Base-by-base conservation (phyloP, 2,888 invertebrate species). In the Scrobipalpa costella region DNA sequence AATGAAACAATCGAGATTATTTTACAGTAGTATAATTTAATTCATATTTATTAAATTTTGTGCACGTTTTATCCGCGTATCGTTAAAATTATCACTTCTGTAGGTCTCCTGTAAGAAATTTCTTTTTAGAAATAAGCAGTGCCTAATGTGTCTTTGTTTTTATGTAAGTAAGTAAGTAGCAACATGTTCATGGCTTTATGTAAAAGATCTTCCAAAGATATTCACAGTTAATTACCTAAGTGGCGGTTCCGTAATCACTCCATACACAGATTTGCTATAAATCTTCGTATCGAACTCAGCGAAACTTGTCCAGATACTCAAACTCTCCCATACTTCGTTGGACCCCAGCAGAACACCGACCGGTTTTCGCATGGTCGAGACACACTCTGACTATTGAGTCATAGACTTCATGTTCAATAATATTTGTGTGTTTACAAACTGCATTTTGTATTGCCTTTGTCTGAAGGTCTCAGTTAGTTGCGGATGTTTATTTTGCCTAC, bases 361-460 rank as follows among this genome's bases (percentile, higher is more conserved):
- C n/a, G 52, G 52, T 34, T 7, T 15, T n/a, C 55, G 55, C 55
- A 55, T 55, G n/a, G 15, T 55, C 27, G 7, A 15, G 27, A 15
- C 5, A 5, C 27, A 34, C 11, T 52, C 50, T 52, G 27, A 52
- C 27, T 21, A 55, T 33, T 55, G 34, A 55, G 15, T 34, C 55
- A 55, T 7, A 27, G 15, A 1, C 27, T n/a, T 34, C n/a, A 34
- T 27, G 11, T 13, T 11, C 33, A 34, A 33, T 33, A 55, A 55
- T 7, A 9, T 33, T 33, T 33, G 13, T 27, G n/a, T 55, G 34
- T 55, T 55, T 55, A 55, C 15, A 15, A 34, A 55, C 50, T 27
- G 13, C 21, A 21, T 52, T 13, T 52, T 52, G 50, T 52, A 52
- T 19, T 13, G 27, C 50, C 50, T 52, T 52, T 52, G 27, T 52